Base-by-base conservation (phyloP, 2,797 vertebrate species). In the Sebastiscus albofasciatus region DNA sequence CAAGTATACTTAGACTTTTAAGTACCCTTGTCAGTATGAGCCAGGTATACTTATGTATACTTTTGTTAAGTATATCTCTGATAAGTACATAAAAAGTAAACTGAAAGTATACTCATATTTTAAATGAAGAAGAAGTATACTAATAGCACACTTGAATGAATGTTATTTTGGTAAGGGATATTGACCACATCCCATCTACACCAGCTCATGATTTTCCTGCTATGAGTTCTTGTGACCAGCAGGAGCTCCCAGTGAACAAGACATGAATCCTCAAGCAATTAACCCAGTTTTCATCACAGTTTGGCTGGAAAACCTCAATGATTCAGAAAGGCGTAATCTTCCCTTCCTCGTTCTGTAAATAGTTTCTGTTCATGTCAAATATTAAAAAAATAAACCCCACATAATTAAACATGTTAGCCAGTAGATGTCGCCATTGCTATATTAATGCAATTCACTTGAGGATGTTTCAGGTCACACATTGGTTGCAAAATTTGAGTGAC, bases 391-490 rank as follows among this genome's bases (percentile, higher is more conserved):
- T 0, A 39, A 39, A 1, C 5, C 20, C 59, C 34, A 22, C 11
- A 9, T 3, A 46, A 20, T 46, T 29, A 22, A 2, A 4, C 16
- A 34, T n/a, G 1, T 49, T 22, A 1, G 22, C 88, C 92, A 87
- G 61, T 67, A 92, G 92, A 76, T 87, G 92, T 79, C 90, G 8
- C 49, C 42, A 27, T 85, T 83, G 81, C 22, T 73, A 4, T n/a
- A 86, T 58, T 26, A n/a, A 81, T 75, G 4, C 2, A 24, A 60
- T 54, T 8, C 22, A 3, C 6, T 14, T 6, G 4, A 20, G 16
- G 18, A 2, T 27, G 20, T 20, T 71, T 42, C 18, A 61, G 42
- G 20, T 46, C 11, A 66, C 26, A 39, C 13, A 12, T 6, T 77
- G 29, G 46, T 67, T 26, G 5, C 13, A 77, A 12, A 26, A 55